Conservation (phyloP, 2,888 invertebrate genomes). For the Zelleria hepariella region DNA sequence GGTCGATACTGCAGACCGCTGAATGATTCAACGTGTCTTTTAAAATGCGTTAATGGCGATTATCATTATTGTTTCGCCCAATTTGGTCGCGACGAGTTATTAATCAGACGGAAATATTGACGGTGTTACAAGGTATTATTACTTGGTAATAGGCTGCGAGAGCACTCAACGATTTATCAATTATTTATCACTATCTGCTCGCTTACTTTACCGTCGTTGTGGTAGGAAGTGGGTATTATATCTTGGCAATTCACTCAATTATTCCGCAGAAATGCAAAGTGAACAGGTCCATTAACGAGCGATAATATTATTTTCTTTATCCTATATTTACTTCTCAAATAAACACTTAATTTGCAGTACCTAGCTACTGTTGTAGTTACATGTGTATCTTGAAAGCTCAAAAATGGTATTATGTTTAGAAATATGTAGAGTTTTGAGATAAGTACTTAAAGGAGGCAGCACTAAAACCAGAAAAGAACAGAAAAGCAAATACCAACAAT, state of each 20-base stretch:
- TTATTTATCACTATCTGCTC: background rate
- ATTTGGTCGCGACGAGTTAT: slow-evolving; percentile 35
- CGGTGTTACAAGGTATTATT: background rate
- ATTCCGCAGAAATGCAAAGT: background rate
- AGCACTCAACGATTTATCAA: background rate
- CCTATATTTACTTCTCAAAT: background rate
- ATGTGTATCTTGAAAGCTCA: too few relatives aligned
- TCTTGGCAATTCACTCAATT: background rate
- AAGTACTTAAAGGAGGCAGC: too few relatives aligned
- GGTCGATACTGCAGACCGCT: slow-evolving; percentile 34
- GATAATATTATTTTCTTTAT: background rate
- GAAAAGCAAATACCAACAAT: too few relatives aligned
- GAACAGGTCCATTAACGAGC: background rate
- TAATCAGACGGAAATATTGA: slow-evolving; percentile 21
- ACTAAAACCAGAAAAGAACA: too few relatives aligned
- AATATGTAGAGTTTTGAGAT: too few relatives aligned
- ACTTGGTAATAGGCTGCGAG: background rate
- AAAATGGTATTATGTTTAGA: too few relatives aligned
- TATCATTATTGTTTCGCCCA: slow-evolving; percentile 34
- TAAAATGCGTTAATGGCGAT: slow-evolving; percentile 33
- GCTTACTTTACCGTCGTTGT: background rate
- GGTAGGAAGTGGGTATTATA: background rate
- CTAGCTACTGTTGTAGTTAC: too few relatives aligned
- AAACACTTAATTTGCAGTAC: background rate
- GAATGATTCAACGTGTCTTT: slow-evolving; percentile 35